Conservation (phyloP, 1,140 invertebrate genomes). For the Epicauta chinensis region DNA sequence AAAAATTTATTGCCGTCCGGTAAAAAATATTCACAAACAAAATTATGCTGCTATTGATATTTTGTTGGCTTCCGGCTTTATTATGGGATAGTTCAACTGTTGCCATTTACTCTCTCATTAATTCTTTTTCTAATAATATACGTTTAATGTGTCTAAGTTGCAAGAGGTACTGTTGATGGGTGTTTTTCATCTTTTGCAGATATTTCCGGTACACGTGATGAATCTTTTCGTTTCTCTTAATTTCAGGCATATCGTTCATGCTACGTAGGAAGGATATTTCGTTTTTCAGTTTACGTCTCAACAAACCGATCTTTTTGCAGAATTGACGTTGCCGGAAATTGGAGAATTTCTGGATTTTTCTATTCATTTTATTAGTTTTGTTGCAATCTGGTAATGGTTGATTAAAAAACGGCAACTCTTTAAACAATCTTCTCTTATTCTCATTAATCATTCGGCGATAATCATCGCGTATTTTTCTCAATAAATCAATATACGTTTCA, state of each 20-base stretch:
- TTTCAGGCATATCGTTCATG: slow-evolving; percentile 17
- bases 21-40: no score
- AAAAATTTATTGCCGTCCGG: no score
- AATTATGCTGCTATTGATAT: no score
- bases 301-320: slow-evolving; percentile 20
- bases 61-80: no score
- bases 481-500: no score
- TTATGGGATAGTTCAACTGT: no score
- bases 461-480: no score
- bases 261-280: slow-evolving; percentile 23
- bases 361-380: neutral
- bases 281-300: slow-evolving; percentile 26
- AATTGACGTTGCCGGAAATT: no score
- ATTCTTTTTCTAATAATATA: no score
- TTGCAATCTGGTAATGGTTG: neutral
- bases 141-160: slow-evolving; percentile 15
- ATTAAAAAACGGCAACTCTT: slow-evolving; percentile 5
- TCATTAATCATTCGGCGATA: neutral
- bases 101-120: no score
- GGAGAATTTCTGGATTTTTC: neutral
- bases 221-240: slow-evolving; percentile 22
- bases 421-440: slow-evolving; percentile 4
- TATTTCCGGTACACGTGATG: slow-evolving; percentile 23
- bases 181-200: slow-evolving; percentile 20
- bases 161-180: slow-evolving; percentile 23